Evolutionary conservation across 2,113 vertebrate species (phyloP), one percentile per base, ranked within the genome.

Genomic region (Boulengeromyrus knoepffleri): DNA sequence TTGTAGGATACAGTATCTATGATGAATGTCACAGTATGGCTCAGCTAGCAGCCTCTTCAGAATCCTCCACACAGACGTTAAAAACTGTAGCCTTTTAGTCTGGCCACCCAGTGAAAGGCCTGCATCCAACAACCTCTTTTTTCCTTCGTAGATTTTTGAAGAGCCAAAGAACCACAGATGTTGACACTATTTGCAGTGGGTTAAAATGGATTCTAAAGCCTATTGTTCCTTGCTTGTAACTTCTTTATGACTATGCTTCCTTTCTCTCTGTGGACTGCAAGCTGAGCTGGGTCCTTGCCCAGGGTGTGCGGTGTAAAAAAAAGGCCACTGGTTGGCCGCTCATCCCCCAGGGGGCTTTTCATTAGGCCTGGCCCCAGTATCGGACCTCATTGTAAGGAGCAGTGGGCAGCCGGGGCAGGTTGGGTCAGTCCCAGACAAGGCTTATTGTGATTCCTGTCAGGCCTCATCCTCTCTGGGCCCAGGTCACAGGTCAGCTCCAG

Each of bases 191-290:
- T 97, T 97, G 97, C 97, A 92, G 77, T 92, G 96, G 96, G 97
- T 97, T 97, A 97, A 98, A 97, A 97, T 96, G 94, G 95, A 95
- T 97, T 96, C 97, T 97, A 97, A 97, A 97, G 97, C 94, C 96
- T 94, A 97, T 98, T 97, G 96, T 97, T 96, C 95, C 95, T 93
- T 94, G 94, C 96, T 96, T 97, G 95, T 97, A 96, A 96, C 96
- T 97, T 96, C 96, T 97, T 96, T 95, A 96, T 97, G 96, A 97
- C 97, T 94, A 91, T 94, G 96, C 94, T 94, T 92, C 92, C 90
- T 93, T 96, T 94, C 92, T 90, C 90, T 93, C 96, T 94, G 94
- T 94, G 95, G 93, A 88, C 50, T 52, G 83, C 87, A 45, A 89
- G 93, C 90, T 89, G 56, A 93, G 93, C 90, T 88, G 90, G 93